Evolutionary conservation across 1,140 invertebrate genomes (phyloP).

Genomic region (Zaprionus kolodkinae): DNA sequence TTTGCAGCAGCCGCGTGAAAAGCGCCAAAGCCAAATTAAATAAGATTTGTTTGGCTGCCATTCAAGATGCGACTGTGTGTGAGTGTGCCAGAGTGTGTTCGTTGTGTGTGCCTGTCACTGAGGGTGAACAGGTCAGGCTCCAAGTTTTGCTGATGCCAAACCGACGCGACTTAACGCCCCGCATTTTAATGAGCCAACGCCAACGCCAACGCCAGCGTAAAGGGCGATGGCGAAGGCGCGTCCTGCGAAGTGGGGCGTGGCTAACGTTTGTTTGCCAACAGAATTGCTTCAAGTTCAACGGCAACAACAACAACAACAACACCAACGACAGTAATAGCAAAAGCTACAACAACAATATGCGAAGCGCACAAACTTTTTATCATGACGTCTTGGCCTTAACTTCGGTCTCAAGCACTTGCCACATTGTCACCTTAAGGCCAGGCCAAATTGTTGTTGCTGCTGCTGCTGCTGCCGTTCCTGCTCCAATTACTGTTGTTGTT

Average conservation of each 20-base stretch:
- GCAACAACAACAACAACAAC: conserved; percentile 31
- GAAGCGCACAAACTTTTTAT: conserved; percentile 66
- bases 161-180: conserved; percentile 61
- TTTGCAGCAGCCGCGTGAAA: conserved; percentile 55
- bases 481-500: conserved; percentile 4
- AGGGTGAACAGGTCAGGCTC: conserved; percentile 56
- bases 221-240: background rate
- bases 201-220: background rate
- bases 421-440: conserved; percentile 41
- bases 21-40: conserved; percentile 79
- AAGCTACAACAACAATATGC: conserved; percentile 25
- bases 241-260: conserved; percentile 27
- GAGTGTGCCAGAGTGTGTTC: conserved; percentile 9
- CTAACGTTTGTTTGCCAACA: conserved; percentile 75
- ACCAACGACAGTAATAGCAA: conserved; percentile 46
- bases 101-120: background rate
- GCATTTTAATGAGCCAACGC: conserved; percentile 76
- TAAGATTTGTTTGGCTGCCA: conserved; percentile 81
- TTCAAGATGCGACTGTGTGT: conserved; percentile 60
- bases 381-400: conserved; percentile 76
- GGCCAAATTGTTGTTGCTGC: conserved; percentile 11
- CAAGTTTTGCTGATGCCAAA: conserved; percentile 71
- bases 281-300: conserved; percentile 80
- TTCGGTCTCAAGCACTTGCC: conserved; percentile 47
- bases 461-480: background rate